phyloP scores from a whole-genome alignment of 2,113 vertebrate species.

The Salvator merianae region DNA sequence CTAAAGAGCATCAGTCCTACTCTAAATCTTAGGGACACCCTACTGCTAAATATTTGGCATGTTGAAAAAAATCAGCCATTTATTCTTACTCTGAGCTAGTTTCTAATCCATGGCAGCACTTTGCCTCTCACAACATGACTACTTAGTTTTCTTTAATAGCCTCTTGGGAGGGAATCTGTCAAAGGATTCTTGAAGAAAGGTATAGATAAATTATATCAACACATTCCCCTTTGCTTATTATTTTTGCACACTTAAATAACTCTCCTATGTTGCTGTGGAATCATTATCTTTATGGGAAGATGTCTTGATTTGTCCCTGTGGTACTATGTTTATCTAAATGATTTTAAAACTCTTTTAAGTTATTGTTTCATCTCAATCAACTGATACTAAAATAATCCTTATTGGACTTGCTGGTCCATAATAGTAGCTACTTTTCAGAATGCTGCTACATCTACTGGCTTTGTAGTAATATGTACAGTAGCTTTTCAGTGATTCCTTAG shows the following conservation, averaged over 20 bases:
- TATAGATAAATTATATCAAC: conserved; percentile 38
- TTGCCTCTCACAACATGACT: background rate
- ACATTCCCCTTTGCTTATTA: conserved; percentile 28
- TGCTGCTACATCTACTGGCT: background rate
- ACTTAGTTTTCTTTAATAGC: conserved; percentile 7
- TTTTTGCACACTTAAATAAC: conserved; percentile 16
- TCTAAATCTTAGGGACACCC: background rate
- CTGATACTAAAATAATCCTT: background rate
- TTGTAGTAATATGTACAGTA: background rate
- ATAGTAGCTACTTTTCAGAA: background rate
- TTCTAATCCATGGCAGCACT: conserved; percentile 14
- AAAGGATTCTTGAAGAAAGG: conserved; percentile 33
- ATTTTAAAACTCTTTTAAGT: conserved; percentile 12
- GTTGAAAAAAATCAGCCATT: background rate
- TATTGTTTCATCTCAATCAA: background rate
- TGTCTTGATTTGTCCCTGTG: background rate
- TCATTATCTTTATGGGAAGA: conserved; percentile 9
- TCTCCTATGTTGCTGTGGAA: background rate
- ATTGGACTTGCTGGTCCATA: background rate
- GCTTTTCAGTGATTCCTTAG: background rate
- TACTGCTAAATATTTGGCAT: conserved; percentile 28
- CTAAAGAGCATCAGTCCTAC: background rate
- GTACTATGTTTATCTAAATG: background rate
- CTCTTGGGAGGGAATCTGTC: conserved; percentile 26
- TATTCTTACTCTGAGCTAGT: conserved; percentile 10